Evolutionary conservation across 2,888 invertebrate genomes (phyloP).

Genomic region (Phyllotreta striolata): DNA sequence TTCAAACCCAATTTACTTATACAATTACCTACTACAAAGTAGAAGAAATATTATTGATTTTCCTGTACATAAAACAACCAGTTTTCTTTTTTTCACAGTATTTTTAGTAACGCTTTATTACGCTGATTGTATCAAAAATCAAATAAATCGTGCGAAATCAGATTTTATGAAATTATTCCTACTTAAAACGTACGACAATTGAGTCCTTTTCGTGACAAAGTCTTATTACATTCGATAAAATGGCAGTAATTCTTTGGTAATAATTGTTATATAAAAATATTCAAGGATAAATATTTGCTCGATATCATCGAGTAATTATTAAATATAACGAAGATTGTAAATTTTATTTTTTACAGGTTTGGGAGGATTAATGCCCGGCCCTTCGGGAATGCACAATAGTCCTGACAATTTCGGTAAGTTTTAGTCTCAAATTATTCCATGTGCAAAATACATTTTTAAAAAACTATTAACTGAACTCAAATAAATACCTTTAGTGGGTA

Average conservation of each 20-base stretch:
- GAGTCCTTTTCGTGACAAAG: slow-evolving; percentile 20
- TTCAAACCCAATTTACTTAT: too few species aligned
- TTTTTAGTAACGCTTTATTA: slow-evolving; percentile 4
- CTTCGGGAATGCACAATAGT: slow-evolving; percentile 79
- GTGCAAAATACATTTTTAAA: slow-evolving; percentile 18
- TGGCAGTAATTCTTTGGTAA: too few species aligned
- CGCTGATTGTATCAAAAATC: slow-evolving; percentile 36
- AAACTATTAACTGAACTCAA: slow-evolving; percentile 1
- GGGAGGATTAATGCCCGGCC: slow-evolving; percentile 84
- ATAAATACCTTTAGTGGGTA: too few species aligned
- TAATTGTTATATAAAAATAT: neutral
- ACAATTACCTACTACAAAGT: too few species aligned
- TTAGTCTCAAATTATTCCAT: neutral
- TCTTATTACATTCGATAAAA: neutral
- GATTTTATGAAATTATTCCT: slow-evolving; percentile 36
- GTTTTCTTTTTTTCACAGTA: neutral
- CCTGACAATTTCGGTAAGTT: slow-evolving; percentile 75
- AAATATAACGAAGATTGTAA: too few species aligned
- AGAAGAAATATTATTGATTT: too few species aligned
- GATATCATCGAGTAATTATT: too few species aligned
- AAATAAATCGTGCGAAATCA: slow-evolving; percentile 36
- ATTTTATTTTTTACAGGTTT: slow-evolving; percentile 60
- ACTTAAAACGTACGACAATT: slow-evolving; percentile 13
- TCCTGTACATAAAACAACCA: too few species aligned
- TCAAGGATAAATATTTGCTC: neutral